Conservation (phyloP, 2,888 invertebrate genomes). For the Crematogaster levior region DNA sequence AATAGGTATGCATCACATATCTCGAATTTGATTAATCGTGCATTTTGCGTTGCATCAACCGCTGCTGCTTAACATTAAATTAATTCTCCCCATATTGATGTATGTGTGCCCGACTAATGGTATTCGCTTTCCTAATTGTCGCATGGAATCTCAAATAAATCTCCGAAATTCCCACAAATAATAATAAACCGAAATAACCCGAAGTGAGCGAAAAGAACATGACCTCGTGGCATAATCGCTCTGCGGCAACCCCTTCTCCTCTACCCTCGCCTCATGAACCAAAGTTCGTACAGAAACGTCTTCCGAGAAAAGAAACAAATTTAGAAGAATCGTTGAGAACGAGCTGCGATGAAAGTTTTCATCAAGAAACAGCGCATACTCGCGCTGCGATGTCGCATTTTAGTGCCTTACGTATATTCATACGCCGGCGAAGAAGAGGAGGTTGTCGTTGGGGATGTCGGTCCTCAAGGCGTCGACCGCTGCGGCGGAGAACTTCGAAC, state of each 20-base stretch:
- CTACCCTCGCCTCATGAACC: not conserved
- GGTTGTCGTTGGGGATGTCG: conserved; percentile 21
- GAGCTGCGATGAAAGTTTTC: conserved; percentile 57
- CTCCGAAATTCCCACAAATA: not conserved
- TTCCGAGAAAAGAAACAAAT: conserved; percentile 41
- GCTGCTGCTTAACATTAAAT: conserved; percentile 6
- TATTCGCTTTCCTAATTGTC: not conserved
- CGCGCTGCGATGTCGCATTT: conserved; percentile 47
- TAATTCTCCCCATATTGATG: not conserved
- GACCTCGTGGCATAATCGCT: conserved; percentile 55
- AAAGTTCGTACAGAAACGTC: conserved; percentile 28
- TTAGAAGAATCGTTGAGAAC: conserved; percentile 53
- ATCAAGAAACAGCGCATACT: conserved; percentile 30
- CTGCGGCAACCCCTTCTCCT: not conserved
- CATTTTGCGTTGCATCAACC: not conserved
- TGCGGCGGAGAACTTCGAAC: conserved; percentile 80
- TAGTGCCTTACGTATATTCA: conserved; percentile 51
- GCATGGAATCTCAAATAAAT: not conserved
- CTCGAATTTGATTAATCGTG: conserved; percentile 42
- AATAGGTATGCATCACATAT: conserved; percentile 41
- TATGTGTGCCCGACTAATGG: not conserved
- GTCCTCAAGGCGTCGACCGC: not conserved
- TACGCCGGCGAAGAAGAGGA: conserved; percentile 12
- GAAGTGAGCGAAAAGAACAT: conserved; percentile 20
- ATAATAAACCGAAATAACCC: not conserved